Base-by-base conservation (phyloP, 2,888 invertebrate species). In the Eristalis tenax region DNA sequence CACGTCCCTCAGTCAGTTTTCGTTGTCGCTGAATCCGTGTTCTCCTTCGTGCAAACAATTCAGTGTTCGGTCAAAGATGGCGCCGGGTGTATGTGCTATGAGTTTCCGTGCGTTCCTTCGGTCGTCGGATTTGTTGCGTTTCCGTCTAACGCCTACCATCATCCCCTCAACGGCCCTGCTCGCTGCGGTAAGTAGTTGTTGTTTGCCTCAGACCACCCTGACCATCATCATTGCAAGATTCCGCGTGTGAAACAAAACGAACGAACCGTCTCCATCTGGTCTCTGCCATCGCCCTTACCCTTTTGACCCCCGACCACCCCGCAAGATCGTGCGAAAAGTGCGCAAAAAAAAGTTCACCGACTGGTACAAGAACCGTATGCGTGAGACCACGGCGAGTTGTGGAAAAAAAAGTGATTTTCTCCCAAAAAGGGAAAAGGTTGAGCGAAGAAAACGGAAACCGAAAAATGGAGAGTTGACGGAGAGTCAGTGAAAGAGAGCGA, bases 1-100 rank as follows among this genome's bases (percentile, higher is more conserved):
- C 74, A n/a, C 71, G 65, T 56, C 74, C 61, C 75, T 73, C 74
- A 82, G 75, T 86, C 82, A 81, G 81, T 77, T 73, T 35, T 73
- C 68, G 50, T 50, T 50, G 18, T 78, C 80, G 69, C 82, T 82
- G 66, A 82, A 82, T 86, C 82, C 74, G 71, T 61, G 61, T 61
- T 75, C 75, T 78, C 70, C 75, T 77, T 70, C 63, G 78, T 75
- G 40, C 57, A 76, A 75, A 73, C 38, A 66, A 59, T 77, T 82
- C 71, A 89, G 79, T 89, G 79, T 87, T 88, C 84, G 83, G 79
- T 80, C 74, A 89, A 94, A 94, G 93, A 94, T 94, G 94, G 94
- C 94, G 94, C 94, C 94, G 92, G 94, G 94, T 92, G 94, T 94
- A 92, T 94, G 94, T 93, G 94, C 94, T 93, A 94, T 94, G 93